phyloP scores from a whole-genome alignment of 1,140 invertebrate genomes.

The Schlechtendalia chinensis region DNA sequence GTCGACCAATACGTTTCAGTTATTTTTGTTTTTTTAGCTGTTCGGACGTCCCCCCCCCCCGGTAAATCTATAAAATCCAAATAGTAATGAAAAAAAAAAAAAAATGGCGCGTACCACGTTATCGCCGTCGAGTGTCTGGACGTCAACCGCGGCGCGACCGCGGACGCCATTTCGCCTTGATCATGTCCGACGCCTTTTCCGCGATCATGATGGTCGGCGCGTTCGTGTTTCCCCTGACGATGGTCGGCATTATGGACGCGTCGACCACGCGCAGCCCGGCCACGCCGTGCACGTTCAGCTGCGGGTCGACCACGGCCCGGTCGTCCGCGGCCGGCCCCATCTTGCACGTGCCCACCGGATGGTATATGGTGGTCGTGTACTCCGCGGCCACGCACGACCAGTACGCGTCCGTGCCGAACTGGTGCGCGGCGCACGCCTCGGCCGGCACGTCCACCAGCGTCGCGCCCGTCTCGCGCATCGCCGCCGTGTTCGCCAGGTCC shows the following conservation, averaged over 20 bases:
- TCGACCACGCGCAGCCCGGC: conserved; percentile 57
- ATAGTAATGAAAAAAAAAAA: no score
- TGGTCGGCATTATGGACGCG: conserved; percentile 58
- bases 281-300: conserved; percentile 58
- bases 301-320: conserved; percentile 58
- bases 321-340: conserved; percentile 59
- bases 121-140: no score
- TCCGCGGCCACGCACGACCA: conserved; percentile 77
- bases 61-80: no score
- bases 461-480: conserved; percentile 63
- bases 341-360: conserved; percentile 66
- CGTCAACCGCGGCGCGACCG: neutral
- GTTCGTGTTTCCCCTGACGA: conserved; percentile 61
- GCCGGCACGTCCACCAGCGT: conserved; percentile 67
- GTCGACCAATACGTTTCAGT: no score
- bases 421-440: conserved; percentile 76
- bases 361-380: conserved; percentile 83
- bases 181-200: conserved; percentile 61
- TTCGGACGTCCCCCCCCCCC: no score
- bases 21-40: no score
- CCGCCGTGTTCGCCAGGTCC: conserved; percentile 28
- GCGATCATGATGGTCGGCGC: conserved; percentile 64
- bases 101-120: no score
- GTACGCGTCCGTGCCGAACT: conserved; percentile 75
- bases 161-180: conserved; percentile 55